Conservation (phyloP, 1,140 invertebrate genomes). For the Apocrypta bakeri region DNA sequence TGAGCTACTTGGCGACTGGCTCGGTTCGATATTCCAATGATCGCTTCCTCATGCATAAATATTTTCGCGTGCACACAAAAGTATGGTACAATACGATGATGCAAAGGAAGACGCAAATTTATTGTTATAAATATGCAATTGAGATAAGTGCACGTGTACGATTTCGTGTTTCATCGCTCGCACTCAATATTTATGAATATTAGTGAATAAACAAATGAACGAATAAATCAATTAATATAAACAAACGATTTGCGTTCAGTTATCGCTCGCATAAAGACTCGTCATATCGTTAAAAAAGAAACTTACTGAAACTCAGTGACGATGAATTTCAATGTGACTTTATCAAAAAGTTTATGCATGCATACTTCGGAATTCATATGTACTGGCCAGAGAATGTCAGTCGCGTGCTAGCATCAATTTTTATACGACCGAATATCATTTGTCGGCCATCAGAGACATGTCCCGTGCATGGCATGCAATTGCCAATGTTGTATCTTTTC, state of each 20-base stretch:
- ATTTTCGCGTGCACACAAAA: background rate
- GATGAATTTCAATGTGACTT: conserved; percentile 6
- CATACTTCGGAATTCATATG: too few species aligned
- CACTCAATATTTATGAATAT: too few species aligned
- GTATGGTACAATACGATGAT: too few species aligned
- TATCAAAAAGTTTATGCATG: too few species aligned
- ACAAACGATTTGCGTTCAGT: too few species aligned
- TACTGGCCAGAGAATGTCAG: too few species aligned
- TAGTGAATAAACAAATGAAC: too few species aligned
- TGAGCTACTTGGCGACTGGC: background rate
- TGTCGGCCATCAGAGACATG: too few species aligned
- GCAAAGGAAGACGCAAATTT: too few species aligned
- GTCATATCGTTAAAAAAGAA: conserved; percentile 2
- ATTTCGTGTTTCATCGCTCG: background rate
- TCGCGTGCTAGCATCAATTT: background rate
- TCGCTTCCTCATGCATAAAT: background rate
- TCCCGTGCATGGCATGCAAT: too few species aligned
- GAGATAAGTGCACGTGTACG: background rate
- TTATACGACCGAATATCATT: background rate
- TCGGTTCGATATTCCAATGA: background rate
- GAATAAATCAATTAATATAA: too few species aligned
- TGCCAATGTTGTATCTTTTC: background rate
- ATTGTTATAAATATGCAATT: background rate
- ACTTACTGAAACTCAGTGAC: background rate
- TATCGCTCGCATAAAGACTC: too few species aligned